Conservation (phyloP, 2,888 invertebrate species). For the Lycia hirtaria region DNA sequence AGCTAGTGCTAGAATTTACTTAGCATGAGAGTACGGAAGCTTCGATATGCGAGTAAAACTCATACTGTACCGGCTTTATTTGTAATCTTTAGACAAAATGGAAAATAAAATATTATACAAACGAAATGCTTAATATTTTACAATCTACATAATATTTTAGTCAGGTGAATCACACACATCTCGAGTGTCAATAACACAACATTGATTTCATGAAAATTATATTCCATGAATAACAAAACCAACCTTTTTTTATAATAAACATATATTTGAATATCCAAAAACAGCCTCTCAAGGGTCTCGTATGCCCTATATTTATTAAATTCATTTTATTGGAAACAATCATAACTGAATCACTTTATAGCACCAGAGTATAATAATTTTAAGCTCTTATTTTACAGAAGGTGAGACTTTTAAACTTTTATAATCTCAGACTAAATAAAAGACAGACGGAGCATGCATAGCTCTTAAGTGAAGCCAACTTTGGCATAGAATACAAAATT, state of each 20-base stretch:
- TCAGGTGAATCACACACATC: not conserved
- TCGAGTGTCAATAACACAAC: not conserved
- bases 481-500: too few species aligned
- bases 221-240: not conserved
- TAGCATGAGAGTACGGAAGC: too few species aligned
- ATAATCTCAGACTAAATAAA: too few species aligned
- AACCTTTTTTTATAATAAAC: not conserved
- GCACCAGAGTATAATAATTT: conserved; percentile 12
- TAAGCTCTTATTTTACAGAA: conserved; percentile 8
- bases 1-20: too few species aligned
- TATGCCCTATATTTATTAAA: conserved; percentile 19
- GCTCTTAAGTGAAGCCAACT: too few species aligned
- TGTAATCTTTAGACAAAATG: too few species aligned
- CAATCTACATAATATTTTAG: not conserved
- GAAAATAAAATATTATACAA: too few species aligned
- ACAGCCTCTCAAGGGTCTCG: not conserved
- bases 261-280: not conserved
- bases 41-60: too few species aligned
- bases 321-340: conserved; percentile 4
- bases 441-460: too few species aligned
- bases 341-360: conserved; percentile 24
- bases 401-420: not conserved
- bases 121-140: not conserved
- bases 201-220: not conserved
- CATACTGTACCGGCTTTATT: too few species aligned